Evolutionary conservation across 1,140 invertebrate species (phyloP).

Genomic region (Arion vulgaris): DNA sequence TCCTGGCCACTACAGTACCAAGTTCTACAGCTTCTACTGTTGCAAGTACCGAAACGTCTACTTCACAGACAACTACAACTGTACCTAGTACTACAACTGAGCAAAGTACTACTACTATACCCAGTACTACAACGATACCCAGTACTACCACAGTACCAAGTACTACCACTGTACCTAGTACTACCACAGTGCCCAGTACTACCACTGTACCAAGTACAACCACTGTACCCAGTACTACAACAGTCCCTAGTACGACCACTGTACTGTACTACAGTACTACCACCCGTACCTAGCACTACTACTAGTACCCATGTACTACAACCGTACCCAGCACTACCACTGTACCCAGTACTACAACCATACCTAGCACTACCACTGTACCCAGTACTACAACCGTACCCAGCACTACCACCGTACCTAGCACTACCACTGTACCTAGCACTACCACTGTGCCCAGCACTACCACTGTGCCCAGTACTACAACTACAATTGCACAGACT

Average conservation of each 20-base stretch:
- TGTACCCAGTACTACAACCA: no score
- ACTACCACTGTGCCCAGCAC: not conserved
- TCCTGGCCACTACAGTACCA: no score
- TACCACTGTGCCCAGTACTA: not conserved
- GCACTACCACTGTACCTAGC: not conserved
- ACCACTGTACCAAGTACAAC: no score
- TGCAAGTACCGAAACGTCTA: no score
- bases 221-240: no score
- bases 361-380: not conserved
- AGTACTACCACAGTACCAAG: not conserved
- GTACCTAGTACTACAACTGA: not conserved
- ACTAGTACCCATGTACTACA: no score
- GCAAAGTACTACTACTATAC: not conserved
- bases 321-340: no score
- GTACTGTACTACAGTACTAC: no score
- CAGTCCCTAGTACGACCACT: no score
- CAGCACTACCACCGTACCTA: not conserved
- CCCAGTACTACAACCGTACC: not conserved
- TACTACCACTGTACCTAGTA: not conserved
- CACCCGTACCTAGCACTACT: no score
- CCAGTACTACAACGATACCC: not conserved
- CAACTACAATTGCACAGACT: not conserved
- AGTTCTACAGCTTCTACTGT: no score
- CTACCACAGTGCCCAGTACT: not conserved
- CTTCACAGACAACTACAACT: no score